A percentile compares a stretch with the other conserved stretches of the same genome.
These are phyloP conservation scores for Pangasianodon gigas DNA, from an alignment of 2,113 vertebrate genomes.

Conservation along the genomic window DNA sequence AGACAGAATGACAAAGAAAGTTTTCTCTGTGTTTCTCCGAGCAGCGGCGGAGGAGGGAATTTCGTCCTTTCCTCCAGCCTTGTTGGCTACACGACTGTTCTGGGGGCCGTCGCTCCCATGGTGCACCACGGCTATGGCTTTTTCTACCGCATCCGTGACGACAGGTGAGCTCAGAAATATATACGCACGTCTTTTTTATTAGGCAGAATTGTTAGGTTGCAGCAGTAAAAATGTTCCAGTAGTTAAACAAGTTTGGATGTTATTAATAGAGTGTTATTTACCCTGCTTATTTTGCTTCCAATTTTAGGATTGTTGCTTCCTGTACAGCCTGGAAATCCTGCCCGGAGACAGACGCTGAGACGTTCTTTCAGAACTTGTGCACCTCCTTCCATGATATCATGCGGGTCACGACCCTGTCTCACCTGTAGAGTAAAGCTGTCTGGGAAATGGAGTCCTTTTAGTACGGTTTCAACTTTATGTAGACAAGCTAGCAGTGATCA, in stretches of 20 bases:
- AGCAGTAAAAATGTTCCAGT: neutral
- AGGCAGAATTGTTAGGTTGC: neutral
- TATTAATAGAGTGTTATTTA: neutral
- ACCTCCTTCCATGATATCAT: constrained; percentile 83
- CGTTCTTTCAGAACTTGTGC: constrained; percentile 75
- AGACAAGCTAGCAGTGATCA: neutral
- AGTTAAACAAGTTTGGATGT: neutral
- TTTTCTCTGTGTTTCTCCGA: constrained; percentile 25
- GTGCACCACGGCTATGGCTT: constrained; percentile 88
- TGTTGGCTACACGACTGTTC: constrained; percentile 83
- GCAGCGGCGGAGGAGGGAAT: constrained; percentile 93
- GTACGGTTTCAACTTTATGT: neutral
- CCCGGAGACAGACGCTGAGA: constrained; percentile 81
- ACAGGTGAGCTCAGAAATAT: constrained; percentile 74
- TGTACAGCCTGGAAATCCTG: constrained; percentile 87
- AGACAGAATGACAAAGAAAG: neutral
- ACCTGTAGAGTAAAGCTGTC: constrained; percentile 71
- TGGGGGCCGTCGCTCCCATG: constrained; percentile 85
- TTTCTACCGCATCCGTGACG: constrained; percentile 92
- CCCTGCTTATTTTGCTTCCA: constrained; percentile 28
- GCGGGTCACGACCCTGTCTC: constrained; percentile 74
- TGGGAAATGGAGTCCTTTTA: constrained; percentile 14
- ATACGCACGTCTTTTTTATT: neutral
- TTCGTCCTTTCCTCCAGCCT: constrained; percentile 93
- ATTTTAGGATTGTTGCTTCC: constrained; percentile 76